Evolutionary conservation across 1,140 invertebrate genomes (phyloP), one percentile per base, ranked within the genome.

Genomic region (Caenorhabditis briggsae): DNA sequence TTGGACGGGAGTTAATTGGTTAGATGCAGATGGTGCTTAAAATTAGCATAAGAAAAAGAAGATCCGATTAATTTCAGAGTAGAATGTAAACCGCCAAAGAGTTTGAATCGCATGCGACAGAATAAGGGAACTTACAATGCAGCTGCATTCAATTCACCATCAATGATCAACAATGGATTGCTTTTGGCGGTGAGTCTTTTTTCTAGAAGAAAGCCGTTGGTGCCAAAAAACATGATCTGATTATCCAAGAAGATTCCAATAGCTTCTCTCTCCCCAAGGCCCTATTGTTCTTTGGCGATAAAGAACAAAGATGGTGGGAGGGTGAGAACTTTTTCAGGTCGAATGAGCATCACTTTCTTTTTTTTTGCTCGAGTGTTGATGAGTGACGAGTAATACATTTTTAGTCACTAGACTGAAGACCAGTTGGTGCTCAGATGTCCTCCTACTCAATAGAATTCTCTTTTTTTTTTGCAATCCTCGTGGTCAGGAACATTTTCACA

Each of bases 31-130:
- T 18, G 20, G 56, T 61, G 5, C 59, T 11, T 25, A 20, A 9
- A 25, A 78, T 78, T 78, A 50, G 43, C 46, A 78, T 50, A 78
- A 61, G 23, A 48, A 46, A 14, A 59, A 59, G 20, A 59, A 16
- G 8, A 41, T 65, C 20, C 23, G 33, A 33, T 65, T 25, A 33
- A 23, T 74, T 78, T 18, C 70, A 78, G 70, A 78, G 70, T 78
- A 12, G 70, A 78, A 50, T 78, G 46, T 23, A 78, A 78, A n/a
- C 70, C 70, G 46, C 70, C 70, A 9, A 78, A 78, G 14, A 78
- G 70, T 23, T 78, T 78, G 70, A 78, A 78, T 78, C 70, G 70
- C 11, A 78, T 78, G 70, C 16, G 70, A 50, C 59, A 61, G 59
- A 78, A 18, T 23, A 78, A 78, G n/a, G 70, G 70, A 50, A 53